Conservation (phyloP, 2,797 vertebrate species). For the Halcyon badia region DNA sequence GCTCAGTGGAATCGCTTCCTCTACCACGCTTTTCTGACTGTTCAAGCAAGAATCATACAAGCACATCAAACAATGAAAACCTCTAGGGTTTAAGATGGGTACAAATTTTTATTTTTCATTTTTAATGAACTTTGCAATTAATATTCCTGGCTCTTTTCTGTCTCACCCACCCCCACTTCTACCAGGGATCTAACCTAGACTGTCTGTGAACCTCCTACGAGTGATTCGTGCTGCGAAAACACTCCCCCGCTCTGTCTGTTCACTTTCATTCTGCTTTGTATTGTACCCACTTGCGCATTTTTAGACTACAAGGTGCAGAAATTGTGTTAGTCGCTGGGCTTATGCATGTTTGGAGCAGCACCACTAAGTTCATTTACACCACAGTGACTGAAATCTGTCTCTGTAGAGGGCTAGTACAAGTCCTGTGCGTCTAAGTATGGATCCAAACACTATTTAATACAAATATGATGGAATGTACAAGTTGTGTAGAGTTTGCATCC, state of each 20-base stretch:
- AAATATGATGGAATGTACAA: background rate
- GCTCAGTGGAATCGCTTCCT: background rate
- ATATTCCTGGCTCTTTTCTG: constrained; percentile 64
- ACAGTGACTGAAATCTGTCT: background rate
- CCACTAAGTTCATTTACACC: background rate
- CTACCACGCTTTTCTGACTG: background rate
- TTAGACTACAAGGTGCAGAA: constrained; percentile 63
- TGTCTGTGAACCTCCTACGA: constrained; percentile 75
- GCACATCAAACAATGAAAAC: background rate
- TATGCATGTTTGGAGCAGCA: background rate
- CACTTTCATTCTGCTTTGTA: constrained; percentile 68
- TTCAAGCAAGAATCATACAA: background rate
- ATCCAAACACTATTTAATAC: background rate
- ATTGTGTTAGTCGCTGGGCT: constrained; percentile 29
- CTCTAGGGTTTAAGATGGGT: background rate
- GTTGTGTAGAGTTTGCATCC: background rate
- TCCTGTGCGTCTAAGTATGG: background rate
- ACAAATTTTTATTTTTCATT: constrained; percentile 17
- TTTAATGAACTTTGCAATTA: constrained; percentile 66
- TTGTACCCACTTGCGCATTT: constrained; percentile 67
- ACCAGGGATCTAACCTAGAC: constrained; percentile 74
- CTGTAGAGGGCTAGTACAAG: background rate
- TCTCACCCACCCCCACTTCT: constrained; percentile 65
- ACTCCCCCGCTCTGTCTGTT: constrained; percentile 76
- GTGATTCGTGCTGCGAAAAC: constrained; percentile 66